Evolutionary conservation across 1,140 invertebrate species (phyloP), one percentile per base, ranked within the genome.

Genomic region (Probaryconus sp.): DNA sequence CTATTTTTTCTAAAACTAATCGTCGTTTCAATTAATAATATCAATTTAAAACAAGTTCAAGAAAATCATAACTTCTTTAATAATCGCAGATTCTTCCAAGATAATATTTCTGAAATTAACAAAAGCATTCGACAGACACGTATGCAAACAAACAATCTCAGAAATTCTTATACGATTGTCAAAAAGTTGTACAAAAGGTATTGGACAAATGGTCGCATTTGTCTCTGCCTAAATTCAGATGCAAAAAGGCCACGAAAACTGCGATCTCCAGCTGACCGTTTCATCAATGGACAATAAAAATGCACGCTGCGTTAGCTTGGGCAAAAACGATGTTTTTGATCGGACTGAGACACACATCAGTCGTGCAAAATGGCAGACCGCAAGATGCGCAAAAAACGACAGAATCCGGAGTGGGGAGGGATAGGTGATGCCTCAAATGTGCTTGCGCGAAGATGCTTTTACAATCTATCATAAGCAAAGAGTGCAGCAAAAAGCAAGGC

Each of bases 381-480:
- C 2, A 38, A 63, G 60, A 60, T 35, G 48, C 55, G 48, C 63
- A 58, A 43, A 40, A 18, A 16, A n/a, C 45, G 48, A n/a, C 42
- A 51, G 2, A 11, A 43, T 10, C 55, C 47, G 21, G 31, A 16
- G 53, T 37, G 33, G 55, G 40, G 40, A 33, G 20, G 37, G 42
- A 68, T 37, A 33, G 69, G 50, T 20, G 40, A 30, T 14, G 47
- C 43, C 37, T 40, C 26, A 58, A 53, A 51, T 60, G 21, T 17
- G 55, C 35, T 71, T 63, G 73, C 55, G 51, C 45, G 51, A 81
- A 81, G 80, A 64, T 38, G 71, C 70, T 78, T 71, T 71, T 71
- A 76, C 82, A 79, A 85, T 84, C 82, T 83, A 83, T 85, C 82
- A 84, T 77, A 77, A 50, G 81, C 73, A 84, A 84, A 81, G 77